Conservation (phyloP, 2,797 vertebrate species). For the Sparus aurata region DNA sequence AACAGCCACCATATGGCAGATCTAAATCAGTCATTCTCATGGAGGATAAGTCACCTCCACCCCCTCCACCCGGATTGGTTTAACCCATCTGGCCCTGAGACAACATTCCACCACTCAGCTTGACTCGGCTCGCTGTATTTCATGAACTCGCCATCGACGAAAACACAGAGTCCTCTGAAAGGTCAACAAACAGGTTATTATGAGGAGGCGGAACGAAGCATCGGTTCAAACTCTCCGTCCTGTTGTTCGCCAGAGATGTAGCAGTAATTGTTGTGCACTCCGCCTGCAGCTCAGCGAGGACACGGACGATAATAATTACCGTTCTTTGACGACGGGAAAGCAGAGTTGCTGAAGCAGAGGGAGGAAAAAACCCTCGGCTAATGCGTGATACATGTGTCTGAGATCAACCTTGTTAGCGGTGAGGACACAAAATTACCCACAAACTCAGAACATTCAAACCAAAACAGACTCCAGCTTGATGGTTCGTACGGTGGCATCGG, state of each 20-base stretch:
- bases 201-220: background rate
- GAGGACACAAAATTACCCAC: slow-evolving; percentile 2
- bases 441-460: background rate
- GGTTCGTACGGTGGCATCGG: background rate
- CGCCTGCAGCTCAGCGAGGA: background rate
- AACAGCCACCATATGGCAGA: slow-evolving; percentile 82
- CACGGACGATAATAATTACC: background rate
- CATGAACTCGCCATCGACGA: background rate
- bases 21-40: slow-evolving; percentile 76
- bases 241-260: slow-evolving; percentile 16
- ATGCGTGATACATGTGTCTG: background rate
- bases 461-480: background rate
- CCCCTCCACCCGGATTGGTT: slow-evolving; percentile 62
- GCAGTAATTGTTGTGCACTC: slow-evolving; percentile 12
- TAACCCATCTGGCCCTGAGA: slow-evolving; percentile 39
- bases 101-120: slow-evolving; percentile 11
- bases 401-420: background rate
- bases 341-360: background rate
- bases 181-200: background rate
- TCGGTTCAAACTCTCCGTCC: background rate
- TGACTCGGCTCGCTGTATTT: background rate
- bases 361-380: background rate
- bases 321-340: background rate
- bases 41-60: slow-evolving; percentile 64
- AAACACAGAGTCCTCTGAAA: background rate